Conservation (phyloP, 2,797 vertebrate genomes). For the Zalophus californianus region DNA sequence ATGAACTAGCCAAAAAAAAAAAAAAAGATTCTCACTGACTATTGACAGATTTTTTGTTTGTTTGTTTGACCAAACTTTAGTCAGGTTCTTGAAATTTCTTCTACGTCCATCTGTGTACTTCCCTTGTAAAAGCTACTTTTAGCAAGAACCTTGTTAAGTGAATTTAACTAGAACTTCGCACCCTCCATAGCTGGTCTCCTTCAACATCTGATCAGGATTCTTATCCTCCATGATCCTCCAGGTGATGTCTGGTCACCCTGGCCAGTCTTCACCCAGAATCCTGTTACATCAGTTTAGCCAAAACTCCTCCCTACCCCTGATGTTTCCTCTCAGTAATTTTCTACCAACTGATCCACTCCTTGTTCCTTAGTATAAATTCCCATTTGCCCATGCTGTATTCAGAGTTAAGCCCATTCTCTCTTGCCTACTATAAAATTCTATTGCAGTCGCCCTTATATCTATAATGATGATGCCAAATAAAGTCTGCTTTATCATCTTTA, state of each 20-base stretch:
- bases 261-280: neutral
- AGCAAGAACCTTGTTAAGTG: neutral
- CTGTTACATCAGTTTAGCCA: neutral
- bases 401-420: neutral
- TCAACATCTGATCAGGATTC: neutral
- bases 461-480: neutral
- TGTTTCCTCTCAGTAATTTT: neutral
- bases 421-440: neutral
- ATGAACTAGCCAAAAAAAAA: neutral
- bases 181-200: neutral
- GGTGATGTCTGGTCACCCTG: neutral
- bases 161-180: neutral
- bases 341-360: neutral
- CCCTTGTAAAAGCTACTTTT: neutral
- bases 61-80: neutral
- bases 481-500: neutral
- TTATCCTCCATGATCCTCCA: neutral
- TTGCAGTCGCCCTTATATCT: neutral
- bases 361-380: neutral
- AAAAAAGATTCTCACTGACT: neutral
- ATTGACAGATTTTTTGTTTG: neutral
- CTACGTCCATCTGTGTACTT: neutral
- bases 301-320: neutral
- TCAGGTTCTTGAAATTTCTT: neutral
- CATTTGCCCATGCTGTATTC: neutral